Evolutionary conservation across 2,888 invertebrate genomes (phyloP), one percentile per base, ranked within the genome.

Genomic region (Cataglyphis livida): DNA sequence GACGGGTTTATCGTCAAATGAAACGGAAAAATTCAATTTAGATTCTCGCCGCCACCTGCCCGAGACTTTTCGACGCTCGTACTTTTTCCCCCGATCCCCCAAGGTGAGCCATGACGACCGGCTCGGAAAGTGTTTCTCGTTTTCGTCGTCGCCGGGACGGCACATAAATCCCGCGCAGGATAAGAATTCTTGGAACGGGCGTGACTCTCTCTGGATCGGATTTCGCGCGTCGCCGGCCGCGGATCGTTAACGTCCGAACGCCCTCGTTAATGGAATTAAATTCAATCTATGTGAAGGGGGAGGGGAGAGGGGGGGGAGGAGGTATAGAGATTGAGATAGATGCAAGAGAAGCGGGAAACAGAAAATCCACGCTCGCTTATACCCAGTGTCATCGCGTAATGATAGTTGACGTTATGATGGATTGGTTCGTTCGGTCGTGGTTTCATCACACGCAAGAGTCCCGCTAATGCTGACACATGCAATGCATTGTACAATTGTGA

Each of bases 1-100:
- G 86, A 74, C 83, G 78, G 85, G 82, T 89, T 91, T 92, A 91
- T 92, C 90, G 91, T 90, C 91, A 92, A 92, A 92, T 92, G 92
- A 92, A 92, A 92, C 92, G 92, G 92, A 92, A 92, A 91, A 92
- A 92, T 92, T 92, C 92, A 91, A 92, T 92, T 92, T 92, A 87
- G 92, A 90, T 88, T 85, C 90, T 68, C 81, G 83, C 82, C 68
- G 61, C 51, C 38, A n/a, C 54, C 68, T 68, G 44, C 68, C 61
- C 81, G 66, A 48, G 66, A 48, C 65, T 57, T 41, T 18, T 32
- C 81, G 25, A 32, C 28, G 21, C 38, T 28, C 51, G 28, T 59
- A 21, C 75, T 1, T 21, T 28, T 44, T 12, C 21, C 51, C 64
- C 38, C 25, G 38, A 57, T 41, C 38, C 21, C 61, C 38, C 59